Base-by-base conservation (phyloP, 2,797 vertebrate genomes). In the Zenarchopterus dispar region DNA sequence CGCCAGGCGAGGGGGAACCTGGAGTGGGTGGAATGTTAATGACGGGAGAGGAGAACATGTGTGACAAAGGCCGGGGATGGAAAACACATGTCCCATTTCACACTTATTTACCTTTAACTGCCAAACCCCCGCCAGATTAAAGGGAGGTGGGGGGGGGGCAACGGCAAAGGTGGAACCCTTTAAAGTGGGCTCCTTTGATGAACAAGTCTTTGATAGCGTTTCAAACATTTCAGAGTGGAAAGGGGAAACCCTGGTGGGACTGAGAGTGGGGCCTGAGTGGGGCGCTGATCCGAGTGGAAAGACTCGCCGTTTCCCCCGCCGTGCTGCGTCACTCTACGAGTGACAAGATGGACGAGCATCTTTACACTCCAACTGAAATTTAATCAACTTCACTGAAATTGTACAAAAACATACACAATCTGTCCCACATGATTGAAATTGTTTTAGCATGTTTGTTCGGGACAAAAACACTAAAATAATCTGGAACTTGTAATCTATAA, bases 41-140 rank as follows among this genome's bases (percentile, higher is more conserved):
- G 64, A 79, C 51, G 82, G 74, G 80, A 82, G 80, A 88, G 79
- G 88, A 78, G 85, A 91, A 92, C 89, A 84, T 76, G 80, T 89
- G 84, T 79, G 87, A 93, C 87, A 88, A 53, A 70, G 90, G 83
- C 71, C 82, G 88, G 59, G 42, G 93, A 94, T 94, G 90, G 90
- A 90, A 94, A 95, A 92, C 90, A 92, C 88, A 92, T 93, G 90
- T 93, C 91, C 92, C 84, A 83, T 85, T 90, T 89, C 67, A 91
- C 84, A 82, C 75, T 89, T 88, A 91, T 94, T 94, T 95, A 94
- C 91, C 91, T 94, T 93, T 81, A 39, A 72, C 75, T 78, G 87
- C 84, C 78, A 81, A 88, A 84, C 58, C 82, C 85, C 88, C 89
- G 84, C 88, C 92, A 89, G 86, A 84, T 88, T 84, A 93, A 92